Percentiles rank a stretch among this genome's conserved stretches.
These are phyloP conservation scores for Sula dactylatra DNA, from an alignment of 2,113 vertebrate genomes.

Conservation along the genomic window DNA sequence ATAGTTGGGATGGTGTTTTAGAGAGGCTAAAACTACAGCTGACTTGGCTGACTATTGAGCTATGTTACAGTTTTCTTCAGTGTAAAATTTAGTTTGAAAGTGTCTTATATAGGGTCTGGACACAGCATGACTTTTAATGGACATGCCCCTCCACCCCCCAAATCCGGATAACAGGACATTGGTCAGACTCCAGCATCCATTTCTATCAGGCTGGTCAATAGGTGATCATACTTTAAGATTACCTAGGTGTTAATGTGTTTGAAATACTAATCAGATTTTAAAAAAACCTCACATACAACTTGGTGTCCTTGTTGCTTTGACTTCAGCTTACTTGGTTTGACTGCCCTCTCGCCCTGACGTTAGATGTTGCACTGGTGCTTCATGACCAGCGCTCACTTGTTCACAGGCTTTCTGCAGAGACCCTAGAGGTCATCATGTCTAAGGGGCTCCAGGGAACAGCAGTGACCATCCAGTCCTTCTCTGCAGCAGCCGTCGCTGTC, in stretches of 20 bases:
- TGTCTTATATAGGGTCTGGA: neutral
- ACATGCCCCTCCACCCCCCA: neutral
- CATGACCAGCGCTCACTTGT: fast-evolving
- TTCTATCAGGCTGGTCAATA: neutral
- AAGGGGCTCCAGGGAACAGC: neutral
- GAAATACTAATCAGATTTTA: conserved; percentile 42
- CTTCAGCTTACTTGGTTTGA: neutral
- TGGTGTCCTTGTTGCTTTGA: neutral
- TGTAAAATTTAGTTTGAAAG: neutral
- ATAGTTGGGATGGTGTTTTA: neutral
- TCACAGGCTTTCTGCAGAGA: neutral
- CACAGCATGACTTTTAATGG: neutral
- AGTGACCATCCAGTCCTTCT: neutral
- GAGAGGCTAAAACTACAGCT: neutral
- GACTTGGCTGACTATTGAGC: neutral
- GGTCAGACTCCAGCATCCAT: neutral
- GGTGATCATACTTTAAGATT: neutral
- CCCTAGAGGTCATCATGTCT: fast-evolving
- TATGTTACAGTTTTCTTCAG: neutral
- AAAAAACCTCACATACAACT: neutral
- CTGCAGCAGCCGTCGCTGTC: fast-evolving
- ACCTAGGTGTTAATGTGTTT: neutral
- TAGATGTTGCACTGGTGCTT: neutral
- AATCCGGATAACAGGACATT: neutral
- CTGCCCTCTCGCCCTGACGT: neutral